Evolutionary conservation across 1,140 invertebrate genomes (phyloP).

Genomic region (Meloidogyne floridensis): DNA sequence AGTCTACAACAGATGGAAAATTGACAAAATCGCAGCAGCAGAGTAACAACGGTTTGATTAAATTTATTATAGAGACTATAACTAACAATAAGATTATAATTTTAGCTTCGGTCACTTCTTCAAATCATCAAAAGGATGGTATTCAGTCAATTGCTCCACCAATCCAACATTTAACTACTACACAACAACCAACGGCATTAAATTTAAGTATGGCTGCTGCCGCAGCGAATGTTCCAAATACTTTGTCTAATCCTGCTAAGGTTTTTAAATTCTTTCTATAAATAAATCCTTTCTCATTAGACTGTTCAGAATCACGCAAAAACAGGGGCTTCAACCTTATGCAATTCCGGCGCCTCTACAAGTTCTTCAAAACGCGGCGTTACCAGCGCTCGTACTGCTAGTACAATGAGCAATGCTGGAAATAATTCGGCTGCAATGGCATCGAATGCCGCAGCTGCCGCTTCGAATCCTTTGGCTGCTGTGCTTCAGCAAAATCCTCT

Average conservation of each 20-base stretch:
- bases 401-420: background rate
- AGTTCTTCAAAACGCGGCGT: conserved; percentile 1
- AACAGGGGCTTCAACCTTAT: background rate
- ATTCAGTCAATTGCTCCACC: background rate
- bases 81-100: no score
- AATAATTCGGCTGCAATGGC: conserved; percentile 11
- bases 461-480: conserved; percentile 28
- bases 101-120: background rate
- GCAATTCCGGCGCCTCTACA: conserved; percentile 1
- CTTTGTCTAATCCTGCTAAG: conserved; percentile 5
- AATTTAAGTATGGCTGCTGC: conserved; percentile 17
- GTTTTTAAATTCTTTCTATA: background rate
- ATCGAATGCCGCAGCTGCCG: conserved; percentile 22
- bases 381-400: background rate
- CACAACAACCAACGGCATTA: background rate
- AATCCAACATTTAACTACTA: conserved; percentile 4
- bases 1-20: conserved; percentile 1
- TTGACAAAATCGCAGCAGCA: background rate
- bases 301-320: background rate
- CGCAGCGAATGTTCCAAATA: background rate
- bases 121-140: background rate
- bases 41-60: conserved; percentile 11
- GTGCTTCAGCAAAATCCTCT: conserved; percentile 23
- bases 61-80: background rate
- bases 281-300: background rate